Conservation (phyloP, 2,888 invertebrate genomes). For the Lasius platythorax region DNA sequence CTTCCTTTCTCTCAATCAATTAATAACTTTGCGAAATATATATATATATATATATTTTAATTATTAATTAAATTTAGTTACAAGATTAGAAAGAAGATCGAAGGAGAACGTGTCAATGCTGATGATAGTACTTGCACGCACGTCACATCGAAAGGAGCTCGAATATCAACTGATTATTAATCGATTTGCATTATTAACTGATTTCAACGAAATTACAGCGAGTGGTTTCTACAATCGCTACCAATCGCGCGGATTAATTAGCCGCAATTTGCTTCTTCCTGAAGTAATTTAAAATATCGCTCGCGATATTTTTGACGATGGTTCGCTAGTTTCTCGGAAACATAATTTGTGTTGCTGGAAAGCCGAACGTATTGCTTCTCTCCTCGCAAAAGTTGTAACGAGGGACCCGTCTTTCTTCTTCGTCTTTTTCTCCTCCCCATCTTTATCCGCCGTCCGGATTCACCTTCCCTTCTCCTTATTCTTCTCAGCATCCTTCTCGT, state of each 20-base stretch:
- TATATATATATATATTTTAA: slow-evolving; percentile 9
- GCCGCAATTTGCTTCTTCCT: not conserved
- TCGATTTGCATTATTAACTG: not conserved
- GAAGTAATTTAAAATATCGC: slow-evolving; percentile 25
- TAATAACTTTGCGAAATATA: slow-evolving; percentile 74
- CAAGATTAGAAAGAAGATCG: slow-evolving; percentile 72
- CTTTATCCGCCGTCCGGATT: slow-evolving; percentile 68
- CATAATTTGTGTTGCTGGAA: slow-evolving; percentile 82
- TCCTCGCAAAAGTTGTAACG: slow-evolving; percentile 70
- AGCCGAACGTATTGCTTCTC: slow-evolving; percentile 71
- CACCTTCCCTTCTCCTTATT: slow-evolving; percentile 63
- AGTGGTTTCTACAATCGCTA: not conserved
- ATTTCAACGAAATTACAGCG: not conserved
- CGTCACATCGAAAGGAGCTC: not conserved
- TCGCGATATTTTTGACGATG: slow-evolving; percentile 23
- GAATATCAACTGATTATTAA: slow-evolving; percentile 15
- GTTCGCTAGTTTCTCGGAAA: slow-evolving; percentile 56
- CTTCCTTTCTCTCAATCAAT: slow-evolving; percentile 31
- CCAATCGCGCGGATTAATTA: slow-evolving; percentile 13
- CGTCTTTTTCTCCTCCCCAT: slow-evolving; percentile 62
- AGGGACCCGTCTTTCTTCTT: slow-evolving; percentile 60
- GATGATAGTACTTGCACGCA: slow-evolving; percentile 48
- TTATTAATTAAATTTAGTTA: slow-evolving; percentile 78
- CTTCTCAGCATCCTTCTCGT: slow-evolving; percentile 65
- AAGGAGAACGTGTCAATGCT: slow-evolving; percentile 46